Evolutionary conservation across 2,113 vertebrate species (phyloP), one percentile per base, ranked within the genome.

Genomic region (Anolis carolinensis): DNA sequence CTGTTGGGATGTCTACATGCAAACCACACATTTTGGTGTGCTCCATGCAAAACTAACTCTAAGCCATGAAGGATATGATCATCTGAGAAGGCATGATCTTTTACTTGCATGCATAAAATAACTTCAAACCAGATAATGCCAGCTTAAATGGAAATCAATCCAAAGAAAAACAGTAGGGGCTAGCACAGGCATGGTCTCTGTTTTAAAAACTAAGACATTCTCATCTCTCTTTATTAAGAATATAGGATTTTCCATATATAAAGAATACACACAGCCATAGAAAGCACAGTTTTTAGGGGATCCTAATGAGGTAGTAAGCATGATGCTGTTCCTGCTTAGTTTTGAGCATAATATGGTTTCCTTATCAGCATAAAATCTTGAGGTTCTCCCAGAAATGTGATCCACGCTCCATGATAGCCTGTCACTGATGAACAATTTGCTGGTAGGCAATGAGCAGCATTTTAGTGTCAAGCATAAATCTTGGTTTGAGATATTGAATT

Each of bases 381-480:
- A 48, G 18, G 27, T 9, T n/a, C 39, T 30, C 27, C 27, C 25
- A 48, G 67, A 39, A 83, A 89, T 85, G 52, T 89, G 83, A 67
- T 84, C 74, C 82, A 84, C 87, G 89, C 87, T 75, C 83, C 80
- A 59, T 88, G 89, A 14, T 68, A 82, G 83, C 73, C 83, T 83
- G 68, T 59, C 92, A 83, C 83, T 79, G 50, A 82, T 87, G 82
- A 89, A 79, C 21, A 86, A 50, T 93, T 92, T 88, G 87, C 86
- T 95, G 89, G 73, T 90, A 87, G 48, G 25, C 82, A 59, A 71
- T 79, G 79, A 88, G 34, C 62, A 89, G 79, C 88, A 44, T 93
- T 93, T 95, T 87, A 89, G 86, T 91, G 94, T 89, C 91, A 84
- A 94, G 86, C 87, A 90, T 87, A 91, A 91, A 91, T 92, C 92